Evolutionary conservation across 2,888 invertebrate genomes (phyloP), one percentile per base, ranked within the genome.

Genomic region (Acanthosepion esculentum): DNA sequence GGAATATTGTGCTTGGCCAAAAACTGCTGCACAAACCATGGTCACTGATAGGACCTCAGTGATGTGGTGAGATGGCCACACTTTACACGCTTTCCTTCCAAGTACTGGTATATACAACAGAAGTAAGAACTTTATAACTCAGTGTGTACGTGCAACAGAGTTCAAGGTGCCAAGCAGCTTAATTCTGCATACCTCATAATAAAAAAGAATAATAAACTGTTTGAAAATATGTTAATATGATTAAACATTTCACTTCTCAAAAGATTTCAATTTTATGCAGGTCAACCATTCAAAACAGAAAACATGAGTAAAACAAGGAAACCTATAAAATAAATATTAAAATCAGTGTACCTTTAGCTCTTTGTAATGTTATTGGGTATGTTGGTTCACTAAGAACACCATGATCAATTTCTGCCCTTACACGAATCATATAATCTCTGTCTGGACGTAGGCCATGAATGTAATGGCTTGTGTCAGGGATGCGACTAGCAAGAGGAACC

Each of bases 391-490:
- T 99, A 96, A 99, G 98, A 48, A 94, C 59, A 94, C 99, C 99
- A 97, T 98, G 99, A 97, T 99, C 99, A 98, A 99, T 99, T 97
- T 99, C 99, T 10, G 99, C 99, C 78, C 99, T 98, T 78, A 99
- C 98, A 95, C 99, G 98, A 98, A 99, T 99, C 97, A 98, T 98
- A 98, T 99, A 99, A 98, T 99, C 99, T 96, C 99, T 98, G 98
- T 99, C 99, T 2, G 99, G 99, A 97, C 99, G 98, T 95, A 99
- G 96, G 93, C 97, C 96, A 10, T 96, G 96, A 95, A 97, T 95
- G 92, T 96, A 96, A 94, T 96, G 96, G n/a, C 96, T 96, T 6
- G 96, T 96, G 94, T 97, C 96, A 18, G 95, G 95, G 15, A 97
- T 95, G 12, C 96, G 95, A 93, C 96, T 96, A 7, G 96, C 96